Evolutionary conservation across 1,140 invertebrate genomes (phyloP), one percentile per base, ranked within the genome.

Genomic region (Orius laevigatus): DNA sequence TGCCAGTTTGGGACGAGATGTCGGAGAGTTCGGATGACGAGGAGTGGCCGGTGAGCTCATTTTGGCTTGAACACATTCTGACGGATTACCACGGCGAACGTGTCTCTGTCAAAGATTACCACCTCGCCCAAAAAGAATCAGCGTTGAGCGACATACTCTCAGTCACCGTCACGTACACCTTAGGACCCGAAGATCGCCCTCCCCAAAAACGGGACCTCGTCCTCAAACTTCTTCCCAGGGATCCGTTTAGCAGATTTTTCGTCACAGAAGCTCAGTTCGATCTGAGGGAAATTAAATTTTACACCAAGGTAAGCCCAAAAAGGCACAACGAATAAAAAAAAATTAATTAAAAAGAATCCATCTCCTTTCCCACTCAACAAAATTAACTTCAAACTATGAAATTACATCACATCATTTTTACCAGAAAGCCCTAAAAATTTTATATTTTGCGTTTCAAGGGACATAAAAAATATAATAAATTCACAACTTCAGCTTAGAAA

Each of bases 221-320:
- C 20, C 69, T 85, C 14, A 88, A 86, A 58, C 67, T 83, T 5
- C 70, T 81, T 35, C 83, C 77, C 6, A 74, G 75, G 56, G 79
- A 82, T 63, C 76, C 76, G 2, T 84, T 78, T 63, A 78, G 75
- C 49, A 66, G 81, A 20, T 76, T 76, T 49, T 84, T 84, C 60
- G 80, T 84, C 25, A 79, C 77, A 31, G 79, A 84, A 59, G 81
- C 80, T 1, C 81, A 84, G 62, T 84, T 85, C 59, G 81, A 85
- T 63, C 71, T 82, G 1, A 68, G 82, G 40, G 82, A 85, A 63
- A 85, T 85, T 55, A 76, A 82, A 51, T 85, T 86, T 64, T 86
- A 85, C 60, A 85, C 81, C 0, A 72, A 81, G 70, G 73, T 82
- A 60, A 68, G 66, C 51, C 60, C 63, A 16, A 8, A 34, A 8